Percentiles rank a stretch among this genome's conserved stretches.
These are phyloP conservation scores for Eueremaeus valkanovi DNA, from an alignment of 2,888 invertebrate species.

Conservation along the genomic window DNA sequence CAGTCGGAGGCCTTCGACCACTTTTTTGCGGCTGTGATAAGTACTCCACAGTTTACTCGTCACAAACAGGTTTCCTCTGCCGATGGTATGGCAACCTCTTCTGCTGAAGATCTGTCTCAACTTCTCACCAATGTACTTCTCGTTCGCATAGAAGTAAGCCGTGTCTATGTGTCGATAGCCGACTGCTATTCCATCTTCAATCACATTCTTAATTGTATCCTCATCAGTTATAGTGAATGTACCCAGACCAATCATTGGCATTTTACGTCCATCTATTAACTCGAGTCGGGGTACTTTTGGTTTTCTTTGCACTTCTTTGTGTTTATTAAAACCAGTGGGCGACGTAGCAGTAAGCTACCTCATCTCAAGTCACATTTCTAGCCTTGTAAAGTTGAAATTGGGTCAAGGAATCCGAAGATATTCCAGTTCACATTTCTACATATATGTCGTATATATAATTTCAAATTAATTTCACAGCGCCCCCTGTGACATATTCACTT, in stretches of 20 bases:
- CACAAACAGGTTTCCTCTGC: conserved; percentile 52
- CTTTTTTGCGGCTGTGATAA: conserved; percentile 72
- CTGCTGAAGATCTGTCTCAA: conserved; percentile 46
- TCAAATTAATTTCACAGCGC: no score
- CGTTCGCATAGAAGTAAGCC: conserved; percentile 36
- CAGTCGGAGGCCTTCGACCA: conserved; percentile 64
- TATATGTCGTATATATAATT: no score
- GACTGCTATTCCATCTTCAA: not conserved
- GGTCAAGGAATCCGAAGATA: no score
- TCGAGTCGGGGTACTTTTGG: not conserved
- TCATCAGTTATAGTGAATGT: not conserved
- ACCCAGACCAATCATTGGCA: conserved; percentile 7
- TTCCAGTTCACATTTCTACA: no score
- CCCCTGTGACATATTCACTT: no score
- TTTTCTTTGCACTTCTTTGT: no score
- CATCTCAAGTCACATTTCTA: no score
- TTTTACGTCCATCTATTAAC: not conserved
- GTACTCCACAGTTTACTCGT: conserved; percentile 73
- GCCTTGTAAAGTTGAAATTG: no score
- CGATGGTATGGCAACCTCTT: conserved; percentile 47
- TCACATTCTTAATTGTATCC: not conserved
- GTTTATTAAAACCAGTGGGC: no score
- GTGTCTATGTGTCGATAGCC: conserved; percentile 39
- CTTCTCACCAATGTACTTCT: conserved; percentile 24
- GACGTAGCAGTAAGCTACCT: no score